Percentiles rank a stretch among this genome's conserved stretches.
phyloP scores from a whole-genome alignment of 2,113 vertebrate genomes.

The Caranx ignobilis region DNA sequence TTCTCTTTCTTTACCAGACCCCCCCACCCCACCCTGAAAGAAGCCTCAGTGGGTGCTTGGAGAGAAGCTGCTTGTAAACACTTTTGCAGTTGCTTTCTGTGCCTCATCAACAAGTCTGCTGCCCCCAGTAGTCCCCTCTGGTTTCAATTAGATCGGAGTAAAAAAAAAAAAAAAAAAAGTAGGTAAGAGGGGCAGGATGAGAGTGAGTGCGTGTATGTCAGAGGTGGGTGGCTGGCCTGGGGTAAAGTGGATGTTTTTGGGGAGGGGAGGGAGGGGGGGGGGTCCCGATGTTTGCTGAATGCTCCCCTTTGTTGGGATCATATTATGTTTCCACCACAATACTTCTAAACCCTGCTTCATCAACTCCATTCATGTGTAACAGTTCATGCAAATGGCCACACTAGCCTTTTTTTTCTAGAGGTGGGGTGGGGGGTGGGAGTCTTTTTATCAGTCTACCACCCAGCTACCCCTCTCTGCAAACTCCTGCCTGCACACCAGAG shows the following conservation, averaged over 20 bases:
- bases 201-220: conserved; percentile 38
- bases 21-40: conserved; percentile 28
- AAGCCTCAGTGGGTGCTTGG: conserved; percentile 22
- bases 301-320: conserved; percentile 83
- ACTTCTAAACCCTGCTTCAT: conserved; percentile 84
- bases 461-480: conserved; percentile 45
- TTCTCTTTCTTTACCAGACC: conserved; percentile 51
- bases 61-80: conserved; percentile 63
- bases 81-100: conserved; percentile 54
- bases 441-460: conserved; percentile 67
- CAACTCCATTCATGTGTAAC: conserved; percentile 87
- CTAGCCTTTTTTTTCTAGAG: conserved; percentile 68
- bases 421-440: conserved; percentile 44
- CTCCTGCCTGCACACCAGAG: conserved; percentile 42
- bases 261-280: not conserved
- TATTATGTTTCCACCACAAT: conserved; percentile 88
- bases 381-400: conserved; percentile 86
- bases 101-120: conserved; percentile 47
- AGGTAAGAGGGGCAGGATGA: conserved; percentile 11
- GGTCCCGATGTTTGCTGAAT: conserved; percentile 75
- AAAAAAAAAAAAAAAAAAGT: conserved; percentile 13
- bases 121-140: conserved; percentile 26
- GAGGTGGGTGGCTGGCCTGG: conserved; percentile 62
- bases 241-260: conserved; percentile 49
- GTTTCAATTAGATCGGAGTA: conserved; percentile 27